A percentile compares a stretch with the other conserved stretches of the same genome.
phyloP scores from a whole-genome alignment of 2,888 invertebrate genomes.

The Hypomecis punctinalis region DNA sequence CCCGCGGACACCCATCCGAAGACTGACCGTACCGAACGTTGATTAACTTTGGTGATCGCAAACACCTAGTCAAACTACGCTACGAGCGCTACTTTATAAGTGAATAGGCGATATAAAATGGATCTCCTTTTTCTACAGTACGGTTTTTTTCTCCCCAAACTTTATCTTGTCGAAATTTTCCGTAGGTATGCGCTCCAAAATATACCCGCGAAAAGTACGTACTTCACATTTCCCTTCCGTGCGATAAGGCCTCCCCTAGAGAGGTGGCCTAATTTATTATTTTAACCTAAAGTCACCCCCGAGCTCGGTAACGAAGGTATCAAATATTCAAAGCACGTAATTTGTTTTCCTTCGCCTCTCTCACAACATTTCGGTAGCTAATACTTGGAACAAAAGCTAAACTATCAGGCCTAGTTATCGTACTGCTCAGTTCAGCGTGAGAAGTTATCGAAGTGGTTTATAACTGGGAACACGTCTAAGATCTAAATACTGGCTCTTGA shows the following conservation, averaged over 20 bases:
- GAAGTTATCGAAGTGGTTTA: neutral
- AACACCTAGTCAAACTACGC: no score
- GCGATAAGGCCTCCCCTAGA: neutral
- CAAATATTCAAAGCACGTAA: constrained; percentile 20
- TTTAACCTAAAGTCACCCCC: constrained; percentile 4
- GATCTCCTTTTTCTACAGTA: no score
- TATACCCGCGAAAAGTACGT: no score
- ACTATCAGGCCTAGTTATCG: neutral
- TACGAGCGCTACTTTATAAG: no score
- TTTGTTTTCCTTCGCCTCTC: constrained; percentile 13
- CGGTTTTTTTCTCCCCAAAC: no score
- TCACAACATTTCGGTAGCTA: constrained; percentile 10
- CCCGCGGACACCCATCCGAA: no score
- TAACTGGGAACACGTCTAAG: neutral
- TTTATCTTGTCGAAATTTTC: no score
- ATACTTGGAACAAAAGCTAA: constrained; percentile 9
- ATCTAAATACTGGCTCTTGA: neutral
- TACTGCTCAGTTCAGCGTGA: neutral
- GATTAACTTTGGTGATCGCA: no score
- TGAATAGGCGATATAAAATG: no score
- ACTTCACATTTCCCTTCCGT: neutral
- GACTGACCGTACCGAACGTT: no score
- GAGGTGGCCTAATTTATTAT: constrained; percentile 11
- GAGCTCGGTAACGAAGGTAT: constrained; percentile 16
- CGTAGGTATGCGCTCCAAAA: no score